These are phyloP conservation scores for Noctilio leporinus DNA, from an alignment of 2,113 vertebrate genomes.

Conservation along the genomic window DNA sequence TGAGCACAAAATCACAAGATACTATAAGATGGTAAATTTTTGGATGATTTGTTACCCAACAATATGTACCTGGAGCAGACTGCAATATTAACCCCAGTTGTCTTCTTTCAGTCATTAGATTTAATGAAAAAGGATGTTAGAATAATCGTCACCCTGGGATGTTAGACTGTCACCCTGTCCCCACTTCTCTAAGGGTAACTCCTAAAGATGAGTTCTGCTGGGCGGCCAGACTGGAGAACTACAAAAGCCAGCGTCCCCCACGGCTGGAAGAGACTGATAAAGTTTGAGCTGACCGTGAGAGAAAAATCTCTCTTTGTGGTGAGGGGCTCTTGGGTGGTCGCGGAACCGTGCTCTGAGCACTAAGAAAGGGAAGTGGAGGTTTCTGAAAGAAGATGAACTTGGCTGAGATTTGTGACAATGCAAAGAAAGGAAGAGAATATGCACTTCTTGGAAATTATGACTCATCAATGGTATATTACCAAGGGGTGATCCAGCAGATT, in stretches of 20 bases:
- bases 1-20: neutral
- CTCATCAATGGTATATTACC: slow-evolving; percentile 96
- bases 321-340: slow-evolving; percentile 25
- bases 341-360: neutral
- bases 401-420: slow-evolving; percentile 95
- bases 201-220: neutral
- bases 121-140: neutral
- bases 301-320: slow-evolving; percentile 26
- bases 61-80: neutral
- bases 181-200: neutral
- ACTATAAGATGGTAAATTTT: neutral
- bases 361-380: slow-evolving; percentile 62
- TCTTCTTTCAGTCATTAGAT: neutral
- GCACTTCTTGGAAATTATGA: slow-evolving; percentile 97
- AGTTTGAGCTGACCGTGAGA: neutral
- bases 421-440: slow-evolving; percentile 96
- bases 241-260: slow-evolving; percentile 67
- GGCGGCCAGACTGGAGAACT: slow-evolving; percentile 28
- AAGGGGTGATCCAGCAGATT: slow-evolving; percentile 97
- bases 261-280: neutral
- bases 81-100: neutral
- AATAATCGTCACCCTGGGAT: neutral
- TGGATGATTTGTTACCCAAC: neutral
- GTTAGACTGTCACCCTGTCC: neutral
- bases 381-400: slow-evolving; percentile 88